Percentiles rank a stretch among this genome's conserved stretches.
These are phyloP conservation scores for Gallirallus australis DNA, from an alignment of 2,797 vertebrate species.

Conservation along the genomic window DNA sequence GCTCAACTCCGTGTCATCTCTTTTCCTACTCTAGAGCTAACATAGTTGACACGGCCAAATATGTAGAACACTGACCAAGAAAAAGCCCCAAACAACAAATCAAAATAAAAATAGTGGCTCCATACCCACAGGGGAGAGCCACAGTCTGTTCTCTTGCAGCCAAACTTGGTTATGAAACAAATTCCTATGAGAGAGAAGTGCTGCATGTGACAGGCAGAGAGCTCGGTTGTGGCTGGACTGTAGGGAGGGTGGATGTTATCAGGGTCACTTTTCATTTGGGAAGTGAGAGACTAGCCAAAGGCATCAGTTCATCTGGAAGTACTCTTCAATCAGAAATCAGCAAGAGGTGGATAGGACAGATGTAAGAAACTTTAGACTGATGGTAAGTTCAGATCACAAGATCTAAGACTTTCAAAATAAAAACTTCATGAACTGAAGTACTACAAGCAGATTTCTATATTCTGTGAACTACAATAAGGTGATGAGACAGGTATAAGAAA, in stretches of 20 bases:
- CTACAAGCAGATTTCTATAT: not conserved
- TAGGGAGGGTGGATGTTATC: not conserved
- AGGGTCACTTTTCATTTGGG: not conserved
- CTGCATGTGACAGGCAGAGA: not conserved
- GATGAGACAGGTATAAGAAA: not conserved
- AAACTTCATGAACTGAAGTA: not conserved
- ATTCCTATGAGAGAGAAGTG: not conserved
- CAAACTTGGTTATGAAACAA: not conserved
- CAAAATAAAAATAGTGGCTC: not conserved
- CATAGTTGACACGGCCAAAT: slow-evolving; percentile 6
- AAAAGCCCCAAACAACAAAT: not conserved
- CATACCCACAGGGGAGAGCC: not conserved
- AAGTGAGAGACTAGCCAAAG: not conserved
- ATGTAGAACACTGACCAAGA: not conserved
- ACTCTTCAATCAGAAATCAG: not conserved
- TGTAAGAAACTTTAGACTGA: not conserved
- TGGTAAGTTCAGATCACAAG: not conserved
- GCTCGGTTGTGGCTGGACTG: not conserved
- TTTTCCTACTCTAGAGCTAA: not conserved
- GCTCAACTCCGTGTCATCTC: not conserved
- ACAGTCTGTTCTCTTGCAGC: not conserved
- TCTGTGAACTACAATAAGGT: not conserved
- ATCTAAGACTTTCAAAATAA: not conserved
- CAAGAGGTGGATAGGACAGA: not conserved
- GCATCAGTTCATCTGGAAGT: not conserved